Evolutionary conservation across 1,140 invertebrate species (phyloP), one percentile per base, ranked within the genome.

Genomic region (Neomicropteryx cornuta): DNA sequence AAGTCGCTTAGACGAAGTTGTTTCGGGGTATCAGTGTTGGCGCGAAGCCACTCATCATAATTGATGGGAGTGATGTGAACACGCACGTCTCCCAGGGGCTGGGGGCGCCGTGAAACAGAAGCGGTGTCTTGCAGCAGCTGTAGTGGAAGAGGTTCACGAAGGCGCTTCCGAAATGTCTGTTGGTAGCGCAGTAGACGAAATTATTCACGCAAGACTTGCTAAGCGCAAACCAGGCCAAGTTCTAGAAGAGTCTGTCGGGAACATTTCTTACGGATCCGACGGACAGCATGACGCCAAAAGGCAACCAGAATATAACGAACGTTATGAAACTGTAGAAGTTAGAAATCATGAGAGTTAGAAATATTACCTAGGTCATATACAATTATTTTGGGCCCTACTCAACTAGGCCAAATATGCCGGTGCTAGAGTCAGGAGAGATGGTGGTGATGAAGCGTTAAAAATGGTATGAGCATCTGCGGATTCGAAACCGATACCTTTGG

Each of bases 61-160:
- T n/a, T n/a, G n/a, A n/a, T n/a, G n/a, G n/a, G n/a, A n/a, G n/a
- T 82, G 21, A 87, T 84, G 51, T 87, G 83, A 2, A 87, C 81
- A 14, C 82, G 56, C 0, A 84, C 77, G 33, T 85, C 80, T 4
- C 75, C 69, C 1, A 75, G 62, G 2, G 74, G 70, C 0, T 73
- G 51, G 4, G 64, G 65, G 37, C 79, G 66, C 5, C 80, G 63
- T 0, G 79, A 76, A 38, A 81, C 77, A 17, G 78, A 76, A 5
- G 87, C 75, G 3, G 78, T 80, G 77, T 85, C 55, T 87, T 87
- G 60, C 83, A 87, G 50, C 80, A 87, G 51, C 83, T 87, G 46
- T 88, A 87, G 46, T 87, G 75, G 50, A 86, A 87, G 6, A 87
- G 58, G 50, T 84, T 81, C 16, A 79, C 66, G 52, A 82, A 89